These are phyloP conservation scores for Neolamprologus fasciatus DNA, from an alignment of 2,113 vertebrate species.

Conservation along the genomic window DNA sequence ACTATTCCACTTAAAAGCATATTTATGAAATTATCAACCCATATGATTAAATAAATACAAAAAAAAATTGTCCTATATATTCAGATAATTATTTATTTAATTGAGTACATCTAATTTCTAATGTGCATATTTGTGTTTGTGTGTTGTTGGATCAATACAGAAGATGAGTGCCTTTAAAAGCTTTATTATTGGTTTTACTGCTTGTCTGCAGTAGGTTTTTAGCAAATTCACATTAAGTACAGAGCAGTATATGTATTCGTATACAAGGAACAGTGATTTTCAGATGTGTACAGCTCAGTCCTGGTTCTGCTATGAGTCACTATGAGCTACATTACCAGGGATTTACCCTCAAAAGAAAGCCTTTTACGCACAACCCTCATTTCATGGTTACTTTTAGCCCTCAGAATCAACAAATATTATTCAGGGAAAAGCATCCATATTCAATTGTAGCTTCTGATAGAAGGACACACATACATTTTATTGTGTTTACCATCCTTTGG, in stretches of 20 bases:
- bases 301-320: slow-evolving; percentile 4
- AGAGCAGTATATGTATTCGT: slow-evolving; percentile 61
- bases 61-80: not conserved
- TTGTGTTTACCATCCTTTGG: not conserved
- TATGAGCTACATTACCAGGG: not conserved
- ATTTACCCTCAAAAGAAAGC: not conserved
- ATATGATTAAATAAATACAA: not conserved
- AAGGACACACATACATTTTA: not conserved
- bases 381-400: not conserved
- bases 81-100: not conserved
- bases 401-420: slow-evolving; percentile 13
- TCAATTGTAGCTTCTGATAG: not conserved
- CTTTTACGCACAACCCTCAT: not conserved
- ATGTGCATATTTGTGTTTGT: not conserved
- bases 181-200: slow-evolving; percentile 62
- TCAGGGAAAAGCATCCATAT: not conserved
- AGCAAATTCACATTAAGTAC: slow-evolving; percentile 64
- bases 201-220: slow-evolving; percentile 53
- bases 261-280: slow-evolving; percentile 58
- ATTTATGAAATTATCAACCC: not conserved
- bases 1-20: not conserved
- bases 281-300: slow-evolving; percentile 39
- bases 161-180: slow-evolving; percentile 14
- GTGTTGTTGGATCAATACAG: not conserved
- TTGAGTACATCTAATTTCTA: not conserved